Conservation (phyloP, 2,113 vertebrate genomes). For the Rhodinocichla rosea region DNA sequence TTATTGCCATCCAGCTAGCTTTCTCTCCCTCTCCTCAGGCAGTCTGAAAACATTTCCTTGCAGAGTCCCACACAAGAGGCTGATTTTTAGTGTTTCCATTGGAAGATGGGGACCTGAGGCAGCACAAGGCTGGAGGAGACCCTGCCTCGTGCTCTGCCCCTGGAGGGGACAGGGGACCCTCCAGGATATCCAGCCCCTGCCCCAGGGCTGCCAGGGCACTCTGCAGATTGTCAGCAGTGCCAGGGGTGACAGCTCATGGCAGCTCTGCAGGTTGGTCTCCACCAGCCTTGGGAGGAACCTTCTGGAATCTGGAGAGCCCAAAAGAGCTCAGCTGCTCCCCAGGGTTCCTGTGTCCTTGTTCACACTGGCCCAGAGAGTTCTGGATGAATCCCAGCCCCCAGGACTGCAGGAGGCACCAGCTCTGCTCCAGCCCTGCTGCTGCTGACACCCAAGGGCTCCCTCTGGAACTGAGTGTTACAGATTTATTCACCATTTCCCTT, state of each 20-base stretch:
- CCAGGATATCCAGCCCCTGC: not conserved
- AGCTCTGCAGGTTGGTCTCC: not conserved
- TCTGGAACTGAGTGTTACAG: not conserved
- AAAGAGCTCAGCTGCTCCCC: not conserved
- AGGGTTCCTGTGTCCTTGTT: not conserved
- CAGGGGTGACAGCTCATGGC: accelerated
- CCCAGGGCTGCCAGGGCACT: not conserved
- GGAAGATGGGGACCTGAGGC: not conserved
- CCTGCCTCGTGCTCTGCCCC: not conserved
- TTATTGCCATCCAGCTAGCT: not conserved
- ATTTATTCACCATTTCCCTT: not conserved
- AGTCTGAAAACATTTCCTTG: not conserved
- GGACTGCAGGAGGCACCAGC: not conserved
- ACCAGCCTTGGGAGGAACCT: not conserved
- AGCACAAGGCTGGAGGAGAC: not conserved
- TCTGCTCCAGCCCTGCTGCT: not conserved
- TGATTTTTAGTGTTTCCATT: not conserved
- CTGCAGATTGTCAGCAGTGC: not conserved
- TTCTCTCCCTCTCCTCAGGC: not conserved
- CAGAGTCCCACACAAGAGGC: not conserved
- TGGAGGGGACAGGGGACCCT: not conserved
- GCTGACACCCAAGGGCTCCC: not conserved
- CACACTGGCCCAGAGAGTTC: not conserved
- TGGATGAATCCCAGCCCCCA: not conserved
- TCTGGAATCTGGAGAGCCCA: not conserved